Evolutionary conservation across 2,888 invertebrate genomes (phyloP), one percentile per base, ranked within the genome.

Genomic region (Spilarctia lutea): DNA sequence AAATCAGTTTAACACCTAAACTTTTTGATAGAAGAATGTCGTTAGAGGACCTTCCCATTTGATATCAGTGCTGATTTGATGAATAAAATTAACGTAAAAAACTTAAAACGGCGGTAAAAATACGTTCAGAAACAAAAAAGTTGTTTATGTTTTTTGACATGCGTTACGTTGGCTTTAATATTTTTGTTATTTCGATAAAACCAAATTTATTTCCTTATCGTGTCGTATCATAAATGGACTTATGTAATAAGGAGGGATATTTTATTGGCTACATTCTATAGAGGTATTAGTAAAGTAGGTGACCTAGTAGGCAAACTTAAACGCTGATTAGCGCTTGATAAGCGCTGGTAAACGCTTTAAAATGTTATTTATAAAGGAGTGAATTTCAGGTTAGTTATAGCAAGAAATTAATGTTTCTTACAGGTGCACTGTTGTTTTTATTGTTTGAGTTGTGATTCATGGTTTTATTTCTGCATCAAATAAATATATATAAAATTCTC

Each of bases 321-420:
- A 69, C 52, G 35, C 56, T 69, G 69, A 69, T 69, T 56, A 69
- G 69, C 56, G 56, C 18, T 56, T 48, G 69, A 69, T 35, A 56
- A 42, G 48, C 27, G 67, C 42, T 69, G 2, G 2, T 52, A 33
- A 74, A 60, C 60, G n/a, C 42, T 67, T 24, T 35, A 45, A 42
- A 11, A 3, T 13, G 68, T 68, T 68, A 68, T 68, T 48, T 68
- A 33, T 68, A 48, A 42, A 33, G 20, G 68, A 67, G 20, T 27
- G 56, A 24, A 67, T 67, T 67, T 67, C 20, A 27, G 27, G 42
- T 45, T 42, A 42, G 7, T 67, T 42, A 18, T 42, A 39, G 27
- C 24, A 8, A n/a, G 10, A 56, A 56, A n/a, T 3, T 3, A n/a
- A n/a, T 56, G 60, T 60, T 60, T 60, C 18, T 52, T 24, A 7